Conservation (phyloP, 2,113 vertebrate genomes). For the Ceuthmochares aereus region DNA sequence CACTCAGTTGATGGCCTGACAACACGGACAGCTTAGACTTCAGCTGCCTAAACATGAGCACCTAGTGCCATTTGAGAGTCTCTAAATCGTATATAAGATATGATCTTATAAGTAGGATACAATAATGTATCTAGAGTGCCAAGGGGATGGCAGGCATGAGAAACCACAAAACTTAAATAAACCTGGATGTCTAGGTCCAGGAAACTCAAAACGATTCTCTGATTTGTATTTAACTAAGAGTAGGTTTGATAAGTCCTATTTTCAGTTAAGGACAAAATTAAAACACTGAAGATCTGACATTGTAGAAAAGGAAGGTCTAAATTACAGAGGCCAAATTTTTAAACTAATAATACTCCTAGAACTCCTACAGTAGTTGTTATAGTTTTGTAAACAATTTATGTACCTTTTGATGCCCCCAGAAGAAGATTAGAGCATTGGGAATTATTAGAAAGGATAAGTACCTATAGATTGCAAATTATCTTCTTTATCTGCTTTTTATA, state of each 20-base stretch:
- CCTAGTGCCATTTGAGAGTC: not conserved
- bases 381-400: not conserved
- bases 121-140: not conserved
- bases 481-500: not conserved
- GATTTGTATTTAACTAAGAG: not conserved
- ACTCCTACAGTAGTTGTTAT: not conserved
- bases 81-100: not conserved
- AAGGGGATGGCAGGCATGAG: not conserved
- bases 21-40: not conserved
- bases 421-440: accelerated
- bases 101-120: not conserved
- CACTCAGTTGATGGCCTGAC: not conserved
- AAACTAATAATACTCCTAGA: not conserved
- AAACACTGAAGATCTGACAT: not conserved
- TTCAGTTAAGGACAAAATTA: not conserved
- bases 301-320: not conserved
- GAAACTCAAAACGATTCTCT: not conserved
- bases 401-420: not conserved
- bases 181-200: not conserved
- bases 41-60: not conserved
- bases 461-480: not conserved
- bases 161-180: not conserved
- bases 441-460: not conserved
- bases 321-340: not conserved
- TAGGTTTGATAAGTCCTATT: not conserved